Base-by-base conservation (phyloP, 2,797 vertebrate species). In the Ciconia nigra region DNA sequence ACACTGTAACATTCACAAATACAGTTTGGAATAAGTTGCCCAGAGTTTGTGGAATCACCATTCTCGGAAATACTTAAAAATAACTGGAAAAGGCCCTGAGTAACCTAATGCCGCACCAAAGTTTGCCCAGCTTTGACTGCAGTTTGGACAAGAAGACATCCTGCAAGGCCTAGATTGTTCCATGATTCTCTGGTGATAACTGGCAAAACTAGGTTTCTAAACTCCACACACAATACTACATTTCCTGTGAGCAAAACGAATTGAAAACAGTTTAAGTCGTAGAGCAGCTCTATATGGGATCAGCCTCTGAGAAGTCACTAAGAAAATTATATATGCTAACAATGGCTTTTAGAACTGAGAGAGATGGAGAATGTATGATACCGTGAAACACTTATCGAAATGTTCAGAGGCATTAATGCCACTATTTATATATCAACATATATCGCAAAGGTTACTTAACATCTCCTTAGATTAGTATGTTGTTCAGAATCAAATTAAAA, bases 401-500 rank as follows among this genome's bases (percentile, higher is more conserved):
- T 82, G 92, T 89, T 89, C 86, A 90, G 83, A 92, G 87, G 87
- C 93, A 97, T 61, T 94, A 89, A 96, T 92, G 93, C 79, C 94
- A 97, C 95, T 93, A 94, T 95, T 97, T 97, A 94, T 96, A 96
- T 73, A 97, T 97, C 94, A 96, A 54, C 52, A 87, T 89, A 49
- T 62, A 95, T 90, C 58, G 88, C 90, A 96, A 97, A 97, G 95
- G 96, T 95, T 93, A 98, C 97, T 98, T 98, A 97, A 96, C 94
- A 96, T 98, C 93, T 96, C 93, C 88, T 86, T 71, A 96, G 78
- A 98, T 98, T 97, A 97, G 89, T 54, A 76, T 44, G 96, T 66
- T 96, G 67, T 93, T 96, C 71, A 85, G 93, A 97, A 91, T 79
- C 39, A 89, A 95, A 97, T 98, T 97, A 97, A 97, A 97, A 98